Evolutionary conservation across 2,797 vertebrate species (phyloP), one percentile per base, ranked within the genome.

Genomic region (Silurus lanzhouensis): DNA sequence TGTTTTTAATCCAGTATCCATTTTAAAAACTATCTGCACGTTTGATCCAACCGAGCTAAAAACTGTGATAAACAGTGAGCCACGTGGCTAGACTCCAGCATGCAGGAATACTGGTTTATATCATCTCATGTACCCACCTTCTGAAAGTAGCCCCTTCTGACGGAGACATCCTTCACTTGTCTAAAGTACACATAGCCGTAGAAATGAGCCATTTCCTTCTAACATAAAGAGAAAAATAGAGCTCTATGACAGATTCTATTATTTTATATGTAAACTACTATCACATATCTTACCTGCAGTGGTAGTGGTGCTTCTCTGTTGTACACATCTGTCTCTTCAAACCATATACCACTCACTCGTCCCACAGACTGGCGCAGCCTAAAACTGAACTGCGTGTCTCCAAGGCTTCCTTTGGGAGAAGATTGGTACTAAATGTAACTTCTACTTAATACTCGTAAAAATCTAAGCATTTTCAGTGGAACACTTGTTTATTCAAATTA

Each of bases 351-450:
- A 72, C 87, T 83, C 52, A 84, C 85, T 31, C 94, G 95, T 0
- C 96, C 95, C 1, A 97, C 95, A 0, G 97, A 96, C 92, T 97
- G 97, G 2, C 97, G 96, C 14, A 99, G 94, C 44, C 98, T 95
- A 92, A 99, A 99, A 88, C 95, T 98, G 91, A 99, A 99, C 89
- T 98, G 97, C 0, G 98, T 99, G 90, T 99, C 98, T 61, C 98
- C 98, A 0, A 99, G 96, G 93, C 97, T 95, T 84, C 98, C 97
- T 98, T 7, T 63, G 83, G 67, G 79, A 7, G 57, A 44, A 27
- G 8, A 52, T 19, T 27, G 10, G 22, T 27, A 57, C 3, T 13
- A 61, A 10, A 78, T n/a, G n/a, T n/a, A 25, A 75, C 10, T 19
- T 38, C 17, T 58, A 14, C 12, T 27, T 55, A 75, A 75, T 38